Evolutionary conservation across 1,140 invertebrate species (phyloP).

Genomic region (Acromyrmex echinatior): DNA sequence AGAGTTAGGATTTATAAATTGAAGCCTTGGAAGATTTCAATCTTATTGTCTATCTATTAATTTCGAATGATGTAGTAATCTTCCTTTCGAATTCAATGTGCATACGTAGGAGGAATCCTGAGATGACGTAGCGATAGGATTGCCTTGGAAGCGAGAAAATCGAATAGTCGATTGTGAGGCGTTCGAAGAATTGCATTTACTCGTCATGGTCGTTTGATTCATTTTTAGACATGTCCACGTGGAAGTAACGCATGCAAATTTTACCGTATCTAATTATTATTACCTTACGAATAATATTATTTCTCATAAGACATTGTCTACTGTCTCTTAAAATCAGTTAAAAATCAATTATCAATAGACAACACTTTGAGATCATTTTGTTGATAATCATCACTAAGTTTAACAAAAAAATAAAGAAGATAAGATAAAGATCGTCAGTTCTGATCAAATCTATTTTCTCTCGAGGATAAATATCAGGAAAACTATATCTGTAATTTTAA

Average conservation of each 20-base stretch:
- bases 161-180: conserved; percentile 30
- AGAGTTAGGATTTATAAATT: not conserved
- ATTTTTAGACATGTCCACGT: conserved; percentile 6
- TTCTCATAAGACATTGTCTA: not conserved
- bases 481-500: not conserved
- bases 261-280: not conserved
- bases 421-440: not conserved
- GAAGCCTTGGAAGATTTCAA: conserved; percentile 8
- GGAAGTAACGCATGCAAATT: conserved; percentile 4
- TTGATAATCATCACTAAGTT: not conserved
- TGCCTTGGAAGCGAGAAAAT: conserved; percentile 68
- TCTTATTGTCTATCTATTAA: not conserved
- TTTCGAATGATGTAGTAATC: conserved; percentile 10
- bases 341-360: conserved; percentile 12
- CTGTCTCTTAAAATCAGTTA: not conserved
- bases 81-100: conserved; percentile 28
- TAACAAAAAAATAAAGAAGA: conserved; percentile 16
- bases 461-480: not conserved
- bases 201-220: conserved; percentile 34
- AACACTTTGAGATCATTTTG: not conserved
- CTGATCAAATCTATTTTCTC: not conserved
- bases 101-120: conserved; percentile 67
- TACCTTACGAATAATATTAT: not conserved
- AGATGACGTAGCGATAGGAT: conserved; percentile 23
- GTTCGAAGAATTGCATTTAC: conserved; percentile 49